These are phyloP conservation scores for Dynastes maya DNA, from an alignment of 2,888 invertebrate genomes.

Conservation along the genomic window DNA sequence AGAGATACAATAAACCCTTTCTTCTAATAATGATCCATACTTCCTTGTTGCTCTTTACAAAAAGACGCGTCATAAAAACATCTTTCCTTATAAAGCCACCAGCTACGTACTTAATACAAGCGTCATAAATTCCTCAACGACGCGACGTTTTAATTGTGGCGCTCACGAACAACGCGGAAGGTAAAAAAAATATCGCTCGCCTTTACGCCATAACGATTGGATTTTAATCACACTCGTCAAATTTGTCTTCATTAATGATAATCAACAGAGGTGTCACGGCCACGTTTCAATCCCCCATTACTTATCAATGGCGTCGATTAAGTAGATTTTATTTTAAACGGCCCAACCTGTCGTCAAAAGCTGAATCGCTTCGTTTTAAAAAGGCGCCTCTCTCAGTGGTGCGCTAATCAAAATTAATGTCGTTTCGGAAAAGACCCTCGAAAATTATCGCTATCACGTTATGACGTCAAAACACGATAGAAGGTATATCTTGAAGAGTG, in stretches of 20 bases:
- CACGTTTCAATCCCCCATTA: slow-evolving; percentile 31
- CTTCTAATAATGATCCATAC: too few relatives aligned
- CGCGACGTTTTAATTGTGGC: not conserved
- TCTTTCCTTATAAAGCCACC: too few relatives aligned
- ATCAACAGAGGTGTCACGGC: slow-evolving; percentile 35
- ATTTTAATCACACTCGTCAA: slow-evolving; percentile 31
- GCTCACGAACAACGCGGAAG: not conserved
- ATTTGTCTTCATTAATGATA: slow-evolving; percentile 45
- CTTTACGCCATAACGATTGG: not conserved
- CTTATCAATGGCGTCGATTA: slow-evolving; percentile 43
- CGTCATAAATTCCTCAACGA: too few relatives aligned
- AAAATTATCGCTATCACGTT: too few relatives aligned
- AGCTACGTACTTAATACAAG: too few relatives aligned
- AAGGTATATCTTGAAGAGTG: too few relatives aligned
- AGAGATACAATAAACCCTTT: too few relatives aligned
- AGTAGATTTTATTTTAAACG: slow-evolving; percentile 33
- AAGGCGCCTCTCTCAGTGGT: not conserved
- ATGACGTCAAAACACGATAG: too few relatives aligned
- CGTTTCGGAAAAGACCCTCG: not conserved
- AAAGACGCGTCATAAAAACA: too few relatives aligned
- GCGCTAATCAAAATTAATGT: slow-evolving; percentile 38
- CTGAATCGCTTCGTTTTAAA: not conserved
- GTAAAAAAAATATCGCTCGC: not conserved
- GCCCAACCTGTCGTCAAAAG: not conserved
- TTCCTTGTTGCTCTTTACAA: too few relatives aligned